Evolutionary conservation across 2,888 invertebrate genomes (phyloP).

Genomic region (Leptinotarsa peninsularis): DNA sequence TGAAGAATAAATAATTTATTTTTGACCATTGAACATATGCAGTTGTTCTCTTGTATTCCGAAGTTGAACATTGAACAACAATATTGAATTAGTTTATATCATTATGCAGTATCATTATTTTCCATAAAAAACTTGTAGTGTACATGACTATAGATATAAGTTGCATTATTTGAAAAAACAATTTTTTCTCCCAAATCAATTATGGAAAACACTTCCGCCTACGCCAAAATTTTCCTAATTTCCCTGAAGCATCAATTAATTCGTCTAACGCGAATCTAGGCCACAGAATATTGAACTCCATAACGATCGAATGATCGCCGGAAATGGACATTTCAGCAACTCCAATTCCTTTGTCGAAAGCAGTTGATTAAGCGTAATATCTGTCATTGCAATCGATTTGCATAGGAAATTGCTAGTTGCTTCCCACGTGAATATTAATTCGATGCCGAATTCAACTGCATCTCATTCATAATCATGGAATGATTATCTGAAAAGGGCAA

Average conservation of each 20-base stretch:
- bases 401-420: constrained; percentile 34
- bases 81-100: too few relatives aligned
- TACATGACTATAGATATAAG: too few relatives aligned
- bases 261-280: constrained; percentile 28
- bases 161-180: background rate
- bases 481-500: constrained; percentile 5
- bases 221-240: background rate
- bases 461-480: constrained; percentile 7
- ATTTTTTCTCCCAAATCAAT: background rate
- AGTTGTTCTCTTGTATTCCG: too few relatives aligned
- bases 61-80: too few relatives aligned
- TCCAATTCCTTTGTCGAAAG: constrained; percentile 42
- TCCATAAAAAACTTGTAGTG: too few relatives aligned
- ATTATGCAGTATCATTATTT: too few relatives aligned
- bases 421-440: constrained; percentile 36
- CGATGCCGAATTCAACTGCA: constrained; percentile 29
- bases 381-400: constrained; percentile 32
- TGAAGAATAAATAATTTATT: too few relatives aligned
- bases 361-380: constrained; percentile 18
- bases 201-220: background rate
- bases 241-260: background rate
- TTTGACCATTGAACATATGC: too few relatives aligned
- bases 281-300: constrained; percentile 41
- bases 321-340: constrained; percentile 43
- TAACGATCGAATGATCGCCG: constrained; percentile 36